These are phyloP conservation scores for Ganaspis brasiliensis DNA, from an alignment of 2,888 invertebrate genomes.

Conservation along the genomic window DNA sequence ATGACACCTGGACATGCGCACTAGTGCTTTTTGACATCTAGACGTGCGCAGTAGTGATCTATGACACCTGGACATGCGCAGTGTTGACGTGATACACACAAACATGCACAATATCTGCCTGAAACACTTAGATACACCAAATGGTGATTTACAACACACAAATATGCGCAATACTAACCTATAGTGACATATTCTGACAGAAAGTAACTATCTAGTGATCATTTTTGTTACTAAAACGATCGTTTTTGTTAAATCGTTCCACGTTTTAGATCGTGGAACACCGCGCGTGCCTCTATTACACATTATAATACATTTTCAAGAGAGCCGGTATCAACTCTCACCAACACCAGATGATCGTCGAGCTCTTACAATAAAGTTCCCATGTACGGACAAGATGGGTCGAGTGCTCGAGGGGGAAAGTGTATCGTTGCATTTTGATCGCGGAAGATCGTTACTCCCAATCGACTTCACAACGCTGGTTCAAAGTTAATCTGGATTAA, in stretches of 20 bases:
- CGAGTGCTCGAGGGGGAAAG: constrained; percentile 60
- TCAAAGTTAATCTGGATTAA: constrained; percentile 72
- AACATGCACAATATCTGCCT: too few species aligned
- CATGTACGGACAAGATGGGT: constrained; percentile 57
- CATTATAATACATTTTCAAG: constrained; percentile 64
- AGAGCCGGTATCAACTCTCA: constrained; percentile 50
- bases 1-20: too few species aligned
- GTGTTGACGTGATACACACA: too few species aligned
- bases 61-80: too few species aligned
- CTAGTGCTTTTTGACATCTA: too few species aligned
- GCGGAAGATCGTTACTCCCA: constrained; percentile 71
- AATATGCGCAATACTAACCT: too few species aligned
- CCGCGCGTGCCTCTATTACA: constrained; percentile 63
- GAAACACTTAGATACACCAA: too few species aligned
- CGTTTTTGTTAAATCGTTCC: constrained; percentile 13
- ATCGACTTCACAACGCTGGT: constrained; percentile 59
- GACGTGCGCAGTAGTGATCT: too few species aligned
- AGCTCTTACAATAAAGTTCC: constrained; percentile 48
- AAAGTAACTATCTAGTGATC: too few species aligned
- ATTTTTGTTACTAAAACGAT: too few species aligned
- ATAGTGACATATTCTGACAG: too few species aligned
- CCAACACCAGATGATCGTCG: constrained; percentile 47
- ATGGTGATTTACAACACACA: too few species aligned
- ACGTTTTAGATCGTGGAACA: constrained; percentile 62
- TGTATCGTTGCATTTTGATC: constrained; percentile 70